Conservation (phyloP, 2,113 vertebrate genomes). For the Tachysurus vachellii region DNA sequence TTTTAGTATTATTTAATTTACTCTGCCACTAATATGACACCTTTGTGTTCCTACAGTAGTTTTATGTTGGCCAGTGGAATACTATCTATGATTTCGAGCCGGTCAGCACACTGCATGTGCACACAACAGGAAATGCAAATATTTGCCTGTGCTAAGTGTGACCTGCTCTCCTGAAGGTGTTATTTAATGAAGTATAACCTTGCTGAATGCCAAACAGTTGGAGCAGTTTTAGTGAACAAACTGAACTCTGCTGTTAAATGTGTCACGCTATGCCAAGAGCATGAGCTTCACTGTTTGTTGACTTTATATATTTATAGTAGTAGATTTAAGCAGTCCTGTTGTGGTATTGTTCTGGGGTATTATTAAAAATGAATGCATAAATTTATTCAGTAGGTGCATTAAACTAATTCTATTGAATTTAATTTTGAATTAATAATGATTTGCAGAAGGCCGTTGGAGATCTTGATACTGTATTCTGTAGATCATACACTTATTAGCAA, state of each 20-base stretch:
- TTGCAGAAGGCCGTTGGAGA: neutral
- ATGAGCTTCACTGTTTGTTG: neutral
- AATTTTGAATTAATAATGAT: neutral
- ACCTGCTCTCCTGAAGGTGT: constrained; percentile 58
- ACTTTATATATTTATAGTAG: neutral
- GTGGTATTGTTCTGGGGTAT: neutral
- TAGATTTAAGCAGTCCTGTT: neutral
- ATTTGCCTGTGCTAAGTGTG: constrained; percentile 48
- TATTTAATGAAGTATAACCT: constrained; percentile 65
- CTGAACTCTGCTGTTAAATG: constrained; percentile 64
- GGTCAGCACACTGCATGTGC: constrained; percentile 47
- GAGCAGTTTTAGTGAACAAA: constrained; percentile 49
- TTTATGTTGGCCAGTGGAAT: neutral
- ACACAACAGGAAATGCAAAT: constrained; percentile 62
- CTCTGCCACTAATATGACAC: neutral
- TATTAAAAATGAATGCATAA: neutral
- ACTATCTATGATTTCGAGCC: neutral
- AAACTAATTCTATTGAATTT: neutral
- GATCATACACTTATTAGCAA: neutral
- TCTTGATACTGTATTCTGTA: neutral
- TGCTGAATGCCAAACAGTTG: constrained; percentile 67
- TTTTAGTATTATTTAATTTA: neutral
- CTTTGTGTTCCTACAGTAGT: neutral
- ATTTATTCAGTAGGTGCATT: neutral
- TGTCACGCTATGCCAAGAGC: neutral